phyloP scores from a whole-genome alignment of 2,888 invertebrate genomes.

The Cosmia pyralina region DNA sequence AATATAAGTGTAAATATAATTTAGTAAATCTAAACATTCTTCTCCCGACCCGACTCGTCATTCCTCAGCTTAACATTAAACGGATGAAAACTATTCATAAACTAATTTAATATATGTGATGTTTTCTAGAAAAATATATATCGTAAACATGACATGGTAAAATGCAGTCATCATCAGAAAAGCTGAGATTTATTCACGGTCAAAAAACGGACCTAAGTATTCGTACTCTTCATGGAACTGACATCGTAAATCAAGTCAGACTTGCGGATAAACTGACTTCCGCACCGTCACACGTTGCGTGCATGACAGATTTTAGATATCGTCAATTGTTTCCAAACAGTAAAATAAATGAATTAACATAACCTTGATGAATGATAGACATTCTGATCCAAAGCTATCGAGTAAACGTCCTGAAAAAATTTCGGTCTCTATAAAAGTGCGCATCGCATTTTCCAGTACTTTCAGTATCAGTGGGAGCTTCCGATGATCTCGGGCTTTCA shows the following conservation, averaged over 20 bases:
- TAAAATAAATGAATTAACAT: conserved; percentile 7
- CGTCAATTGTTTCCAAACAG: neutral
- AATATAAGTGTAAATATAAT: conserved; percentile 25
- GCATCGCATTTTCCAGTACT: conserved; percentile 26
- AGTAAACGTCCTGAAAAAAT: conserved; percentile 17
- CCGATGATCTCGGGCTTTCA: conserved; percentile 57
- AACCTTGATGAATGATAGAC: conserved; percentile 1
- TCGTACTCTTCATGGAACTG: neutral
- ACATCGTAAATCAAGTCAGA: neutral
- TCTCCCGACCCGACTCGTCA: conserved; percentile 12
- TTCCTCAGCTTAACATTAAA: conserved; percentile 39
- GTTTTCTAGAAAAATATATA: conserved; percentile 22
- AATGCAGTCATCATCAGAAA: conserved; percentile 5
- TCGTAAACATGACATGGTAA: neutral
- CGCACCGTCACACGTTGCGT: neutral
- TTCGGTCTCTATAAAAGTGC: conserved; percentile 18
- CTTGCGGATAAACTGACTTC: neutral
- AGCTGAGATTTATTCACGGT: neutral
- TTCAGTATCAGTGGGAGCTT: conserved; percentile 31
- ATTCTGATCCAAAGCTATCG: neutral
- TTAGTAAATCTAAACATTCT: conserved; percentile 27
- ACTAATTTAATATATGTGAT: conserved; percentile 32
- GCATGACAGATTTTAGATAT: neutral
- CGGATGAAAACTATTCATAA: conserved; percentile 38
- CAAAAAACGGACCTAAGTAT: neutral